phyloP scores from a whole-genome alignment of 1,140 invertebrate genomes.

The Saccostrea echinata region DNA sequence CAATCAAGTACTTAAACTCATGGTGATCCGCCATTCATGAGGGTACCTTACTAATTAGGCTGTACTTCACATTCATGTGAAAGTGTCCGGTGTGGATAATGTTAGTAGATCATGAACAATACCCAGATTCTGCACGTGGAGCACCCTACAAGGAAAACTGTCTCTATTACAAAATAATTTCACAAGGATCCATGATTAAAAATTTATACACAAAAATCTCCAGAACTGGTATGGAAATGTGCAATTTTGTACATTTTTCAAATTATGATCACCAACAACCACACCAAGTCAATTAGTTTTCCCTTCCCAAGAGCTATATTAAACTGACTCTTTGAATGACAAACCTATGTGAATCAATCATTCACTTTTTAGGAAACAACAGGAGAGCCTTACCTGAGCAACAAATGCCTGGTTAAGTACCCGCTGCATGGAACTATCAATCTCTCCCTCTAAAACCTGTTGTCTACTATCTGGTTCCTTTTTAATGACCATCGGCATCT shows the following conservation, averaged over 20 bases:
- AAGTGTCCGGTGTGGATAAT: not conserved
- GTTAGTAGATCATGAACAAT: not conserved
- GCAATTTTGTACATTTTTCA: too few relatives aligned
- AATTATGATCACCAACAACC: too few relatives aligned
- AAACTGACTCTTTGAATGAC: too few relatives aligned
- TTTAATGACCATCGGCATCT: not conserved
- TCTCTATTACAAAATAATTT: not conserved
- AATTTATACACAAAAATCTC: too few relatives aligned
- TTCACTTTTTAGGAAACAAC: too few relatives aligned
- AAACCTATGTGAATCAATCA: too few relatives aligned
- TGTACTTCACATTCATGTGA: not conserved
- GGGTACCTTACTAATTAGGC: not conserved
- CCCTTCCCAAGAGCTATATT: too few relatives aligned
- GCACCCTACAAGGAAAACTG: not conserved
- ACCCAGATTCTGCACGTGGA: not conserved
- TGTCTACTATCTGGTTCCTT: not conserved
- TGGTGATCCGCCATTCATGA: not conserved
- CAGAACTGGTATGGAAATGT: too few relatives aligned
- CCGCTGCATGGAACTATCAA: not conserved
- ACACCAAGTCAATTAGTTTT: too few relatives aligned
- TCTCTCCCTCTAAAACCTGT: not conserved
- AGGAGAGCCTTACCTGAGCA: not conserved
- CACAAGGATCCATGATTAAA: not conserved
- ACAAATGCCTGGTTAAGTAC: not conserved
- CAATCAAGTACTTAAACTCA: too few relatives aligned